phyloP scores from a whole-genome alignment of 30 jellyfish, hydroid and myxozoan species.

The Hydractinia symbiolongicarpus region DNA sequence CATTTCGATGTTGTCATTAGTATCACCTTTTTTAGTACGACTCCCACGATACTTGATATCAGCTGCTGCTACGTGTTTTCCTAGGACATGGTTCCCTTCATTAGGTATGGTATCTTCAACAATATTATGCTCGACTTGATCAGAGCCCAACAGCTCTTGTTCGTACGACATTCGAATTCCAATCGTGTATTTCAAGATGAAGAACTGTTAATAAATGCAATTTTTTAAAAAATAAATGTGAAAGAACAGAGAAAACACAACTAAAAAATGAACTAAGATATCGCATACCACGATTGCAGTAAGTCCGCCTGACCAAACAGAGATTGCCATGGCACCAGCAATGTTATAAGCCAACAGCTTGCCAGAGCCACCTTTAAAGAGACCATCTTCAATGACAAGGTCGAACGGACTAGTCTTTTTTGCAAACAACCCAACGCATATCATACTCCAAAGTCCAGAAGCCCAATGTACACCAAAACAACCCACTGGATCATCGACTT shows the following conservation, averaged over 20 bases:
- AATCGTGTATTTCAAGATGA: conserved; percentile 9
- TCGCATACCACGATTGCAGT: conserved; percentile 24
- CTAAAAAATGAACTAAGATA: background rate
- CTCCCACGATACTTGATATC: too few relatives aligned
- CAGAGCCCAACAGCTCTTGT: conserved; percentile 20
- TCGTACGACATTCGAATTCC: conserved; percentile 32
- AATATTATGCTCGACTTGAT: conserved; percentile 23
- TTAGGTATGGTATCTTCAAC: conserved; percentile 12
- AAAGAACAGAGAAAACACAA: background rate
- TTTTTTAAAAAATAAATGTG: background rate
- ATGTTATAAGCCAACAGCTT: conserved; percentile 28
- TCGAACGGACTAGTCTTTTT: background rate
- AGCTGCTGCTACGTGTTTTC: background rate
- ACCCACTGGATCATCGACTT: conserved; percentile 42
- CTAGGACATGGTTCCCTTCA: background rate
- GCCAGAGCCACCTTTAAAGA: conserved; percentile 34
- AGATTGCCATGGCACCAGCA: conserved; percentile 15
- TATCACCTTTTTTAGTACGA: too few relatives aligned
- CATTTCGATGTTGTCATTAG: too few relatives aligned
- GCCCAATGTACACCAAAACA: conserved; percentile 24
- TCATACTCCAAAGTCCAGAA: conserved; percentile 34
- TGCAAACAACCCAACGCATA: conserved; percentile 30
- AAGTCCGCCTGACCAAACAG: conserved; percentile 26
- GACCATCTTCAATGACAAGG: conserved; percentile 6
- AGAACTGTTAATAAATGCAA: background rate